Percentiles rank a stretch among this genome's conserved stretches.
These are phyloP conservation scores for Selene dorsalis DNA, from an alignment of 2,797 vertebrate genomes.

Conservation along the genomic window DNA sequence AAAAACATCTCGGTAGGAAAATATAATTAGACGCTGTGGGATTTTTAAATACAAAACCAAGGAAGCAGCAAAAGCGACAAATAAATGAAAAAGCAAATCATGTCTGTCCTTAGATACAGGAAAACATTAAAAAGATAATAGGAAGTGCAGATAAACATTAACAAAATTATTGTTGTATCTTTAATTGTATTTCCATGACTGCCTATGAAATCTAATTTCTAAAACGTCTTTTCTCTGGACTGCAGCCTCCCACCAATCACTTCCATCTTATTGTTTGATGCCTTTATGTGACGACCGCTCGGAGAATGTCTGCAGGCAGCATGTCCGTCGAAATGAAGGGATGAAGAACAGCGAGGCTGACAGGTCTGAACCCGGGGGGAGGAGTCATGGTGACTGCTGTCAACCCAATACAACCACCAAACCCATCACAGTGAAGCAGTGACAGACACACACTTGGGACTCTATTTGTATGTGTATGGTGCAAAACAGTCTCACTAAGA, in stretches of 20 bases:
- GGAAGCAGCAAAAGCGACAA: neutral
- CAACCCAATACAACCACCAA: constrained; percentile 22
- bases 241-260: neutral
- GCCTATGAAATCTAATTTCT: neutral
- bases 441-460: constrained; percentile 9
- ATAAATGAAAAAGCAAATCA: neutral
- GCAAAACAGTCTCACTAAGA: neutral
- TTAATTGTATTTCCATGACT: neutral
- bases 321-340: constrained; percentile 16
- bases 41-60: constrained; percentile 16
- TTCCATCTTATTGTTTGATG: constrained; percentile 4
- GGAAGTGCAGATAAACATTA: neutral
- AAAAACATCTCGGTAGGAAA: neutral
- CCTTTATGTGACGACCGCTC: constrained; percentile 3
- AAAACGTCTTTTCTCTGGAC: neutral
- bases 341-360: constrained; percentile 33
- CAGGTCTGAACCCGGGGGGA: constrained; percentile 40
- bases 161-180: neutral
- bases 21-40: constrained; percentile 20
- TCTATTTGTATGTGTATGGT: constrained; percentile 1
- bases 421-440: constrained; percentile 7
- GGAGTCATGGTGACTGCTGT: constrained; percentile 23
- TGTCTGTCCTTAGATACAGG: neutral
- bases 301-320: neutral
- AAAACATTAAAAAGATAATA: neutral